Conservation (phyloP, 2,888 invertebrate genomes). For the Plebejus anna region DNA sequence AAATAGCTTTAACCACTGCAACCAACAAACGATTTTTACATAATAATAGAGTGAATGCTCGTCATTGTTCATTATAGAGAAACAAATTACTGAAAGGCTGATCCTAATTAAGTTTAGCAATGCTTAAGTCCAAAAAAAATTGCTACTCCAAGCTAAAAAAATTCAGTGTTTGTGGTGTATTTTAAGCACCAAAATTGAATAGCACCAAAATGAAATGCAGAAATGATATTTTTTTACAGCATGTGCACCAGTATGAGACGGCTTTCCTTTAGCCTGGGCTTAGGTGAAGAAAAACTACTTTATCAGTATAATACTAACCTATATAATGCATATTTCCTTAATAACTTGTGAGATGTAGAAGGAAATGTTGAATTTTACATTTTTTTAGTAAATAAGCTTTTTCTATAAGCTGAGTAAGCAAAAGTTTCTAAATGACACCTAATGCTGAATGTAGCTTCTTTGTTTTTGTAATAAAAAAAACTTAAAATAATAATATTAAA, state of each 20-base stretch:
- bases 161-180: neutral
- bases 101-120: neutral
- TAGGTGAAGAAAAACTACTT: neutral
- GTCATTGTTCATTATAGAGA: neutral
- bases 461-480: neutral
- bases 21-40: neutral
- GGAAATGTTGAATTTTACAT: neutral
- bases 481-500: neutral
- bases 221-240: neutral
- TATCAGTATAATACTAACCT: neutral
- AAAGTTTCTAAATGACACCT: neutral
- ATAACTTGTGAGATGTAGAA: neutral
- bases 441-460: neutral
- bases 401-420: neutral
- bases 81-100: neutral
- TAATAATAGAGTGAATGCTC: neutral
- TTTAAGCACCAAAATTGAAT: neutral
- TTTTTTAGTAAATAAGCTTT: neutral
- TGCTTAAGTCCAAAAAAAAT: neutral
- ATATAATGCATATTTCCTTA: neutral
- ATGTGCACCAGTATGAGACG: neutral
- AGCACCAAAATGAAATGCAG: neutral
- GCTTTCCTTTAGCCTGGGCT: neutral
- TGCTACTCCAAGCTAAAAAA: neutral
- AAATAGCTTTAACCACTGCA: neutral